Evolutionary conservation across 2,113 vertebrate genomes (phyloP).

Genomic region (western clawed frog (Xenopus tropicalis)): DNA sequence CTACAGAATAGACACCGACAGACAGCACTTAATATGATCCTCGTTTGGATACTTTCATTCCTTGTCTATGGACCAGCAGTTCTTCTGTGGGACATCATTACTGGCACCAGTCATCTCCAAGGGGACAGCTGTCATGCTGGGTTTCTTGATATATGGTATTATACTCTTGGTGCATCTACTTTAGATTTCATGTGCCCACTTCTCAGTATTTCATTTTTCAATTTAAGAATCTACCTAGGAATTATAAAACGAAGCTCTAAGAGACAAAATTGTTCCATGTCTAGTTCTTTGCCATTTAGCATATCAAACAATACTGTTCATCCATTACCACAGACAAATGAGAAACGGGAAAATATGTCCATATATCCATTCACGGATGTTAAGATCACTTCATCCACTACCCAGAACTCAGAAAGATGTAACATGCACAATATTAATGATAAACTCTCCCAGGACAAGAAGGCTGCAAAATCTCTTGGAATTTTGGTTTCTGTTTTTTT

Average conservation of each 20-base stretch:
- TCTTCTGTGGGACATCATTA: slow-evolving; percentile 68
- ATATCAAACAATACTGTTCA: background rate
- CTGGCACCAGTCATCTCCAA: rapidly evolving
- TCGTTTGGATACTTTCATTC: slow-evolving; percentile 81
- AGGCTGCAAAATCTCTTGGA: slow-evolving; percentile 70
- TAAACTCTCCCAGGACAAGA: slow-evolving; percentile 64
- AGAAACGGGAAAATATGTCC: too few species aligned
- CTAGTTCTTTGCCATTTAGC: background rate
- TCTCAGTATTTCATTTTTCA: slow-evolving; percentile 80
- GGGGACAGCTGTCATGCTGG: slow-evolving; percentile 62
- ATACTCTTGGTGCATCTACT: slow-evolving; percentile 72
- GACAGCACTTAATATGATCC: slow-evolving; percentile 71
- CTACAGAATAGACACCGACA: slow-evolving; percentile 7
- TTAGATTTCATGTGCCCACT: slow-evolving; percentile 84
- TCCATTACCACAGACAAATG: background rate
- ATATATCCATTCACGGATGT: background rate
- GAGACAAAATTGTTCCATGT: background rate
- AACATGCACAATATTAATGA: background rate
- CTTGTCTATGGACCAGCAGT: slow-evolving; percentile 82
- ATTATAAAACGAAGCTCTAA: slow-evolving; percentile 68
- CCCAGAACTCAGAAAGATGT: background rate
- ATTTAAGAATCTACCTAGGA: slow-evolving; percentile 76
- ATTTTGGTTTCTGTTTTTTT: slow-evolving; percentile 74
- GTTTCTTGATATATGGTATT: slow-evolving; percentile 78
- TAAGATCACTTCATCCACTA: background rate